These are phyloP conservation scores for Morphnarchus princeps DNA, from an alignment of 2,113 vertebrate genomes.

Conservation along the genomic window DNA sequence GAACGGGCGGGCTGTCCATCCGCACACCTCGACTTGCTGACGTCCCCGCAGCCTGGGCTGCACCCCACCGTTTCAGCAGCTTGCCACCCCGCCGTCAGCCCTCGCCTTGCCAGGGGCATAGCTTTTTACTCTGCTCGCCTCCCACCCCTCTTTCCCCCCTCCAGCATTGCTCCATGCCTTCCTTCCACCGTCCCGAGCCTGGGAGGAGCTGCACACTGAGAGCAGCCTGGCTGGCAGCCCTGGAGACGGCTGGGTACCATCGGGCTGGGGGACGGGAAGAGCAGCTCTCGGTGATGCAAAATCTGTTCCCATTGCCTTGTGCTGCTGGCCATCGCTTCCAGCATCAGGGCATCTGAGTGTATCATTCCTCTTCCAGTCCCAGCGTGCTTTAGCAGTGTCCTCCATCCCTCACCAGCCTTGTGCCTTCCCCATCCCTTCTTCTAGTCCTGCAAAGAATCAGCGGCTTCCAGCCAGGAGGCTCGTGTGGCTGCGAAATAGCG, in stretches of 20 bases:
- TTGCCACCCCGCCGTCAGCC: not conserved
- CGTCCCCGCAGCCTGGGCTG: not conserved
- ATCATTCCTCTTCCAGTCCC: not conserved
- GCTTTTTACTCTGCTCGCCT: not conserved
- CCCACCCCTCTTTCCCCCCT: not conserved
- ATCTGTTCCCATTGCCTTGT: not conserved
- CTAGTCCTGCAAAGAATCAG: not conserved
- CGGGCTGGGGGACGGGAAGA: not conserved
- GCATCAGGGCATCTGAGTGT: not conserved
- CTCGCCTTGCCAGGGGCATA: not conserved
- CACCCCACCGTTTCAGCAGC: not conserved
- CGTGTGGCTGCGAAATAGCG: not conserved
- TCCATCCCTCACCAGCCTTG: not conserved
- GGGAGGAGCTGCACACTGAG: not conserved
- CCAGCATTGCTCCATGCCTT: not conserved
- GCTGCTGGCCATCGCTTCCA: not conserved
- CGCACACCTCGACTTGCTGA: rapidly evolving
- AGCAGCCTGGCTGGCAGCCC: not conserved
- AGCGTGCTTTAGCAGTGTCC: rapidly evolving
- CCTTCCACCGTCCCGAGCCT: not conserved
- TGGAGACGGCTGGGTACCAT: not conserved
- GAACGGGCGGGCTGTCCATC: rapidly evolving
- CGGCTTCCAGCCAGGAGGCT: not conserved
- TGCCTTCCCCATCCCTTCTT: not conserved
- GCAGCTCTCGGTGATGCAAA: not conserved